Conservation (phyloP, 37 sponge, comb jelly and placozoan species). For the Bolinopsis microptera region DNA sequence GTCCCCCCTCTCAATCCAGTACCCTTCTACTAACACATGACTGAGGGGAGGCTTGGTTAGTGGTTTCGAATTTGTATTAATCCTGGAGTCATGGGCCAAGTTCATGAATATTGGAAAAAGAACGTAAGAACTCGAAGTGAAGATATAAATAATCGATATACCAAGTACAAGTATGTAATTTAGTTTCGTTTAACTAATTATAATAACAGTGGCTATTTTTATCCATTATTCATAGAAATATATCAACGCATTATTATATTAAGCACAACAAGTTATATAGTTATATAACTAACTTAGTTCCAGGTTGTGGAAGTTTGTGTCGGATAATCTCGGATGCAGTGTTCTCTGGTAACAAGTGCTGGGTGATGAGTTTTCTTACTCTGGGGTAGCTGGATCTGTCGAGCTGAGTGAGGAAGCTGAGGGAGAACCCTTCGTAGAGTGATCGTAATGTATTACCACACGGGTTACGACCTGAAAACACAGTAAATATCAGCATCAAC, state of each 20-base stretch:
- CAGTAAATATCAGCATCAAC: background rate
- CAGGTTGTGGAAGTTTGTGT: slow-evolving; percentile 65
- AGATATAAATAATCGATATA: no score
- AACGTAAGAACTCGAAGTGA: no score
- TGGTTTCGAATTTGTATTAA: slow-evolving; percentile 42
- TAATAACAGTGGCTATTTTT: no score
- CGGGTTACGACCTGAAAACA: slow-evolving; percentile 59
- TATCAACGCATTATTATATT: no score
- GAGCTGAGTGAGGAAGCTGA: slow-evolving; percentile 74
- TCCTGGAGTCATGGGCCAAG: no score
- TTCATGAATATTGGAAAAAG: no score
- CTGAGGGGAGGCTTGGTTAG: slow-evolving; percentile 19
- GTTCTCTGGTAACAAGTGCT: slow-evolving; percentile 26
- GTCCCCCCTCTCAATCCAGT: slow-evolving; percentile 78
- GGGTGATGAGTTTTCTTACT: slow-evolving; percentile 31
- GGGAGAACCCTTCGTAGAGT: slow-evolving; percentile 82
- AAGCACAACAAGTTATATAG: no score
- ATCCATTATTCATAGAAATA: no score
- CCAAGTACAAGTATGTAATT: no score
- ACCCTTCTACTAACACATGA: slow-evolving; percentile 77
- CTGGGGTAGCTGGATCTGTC: slow-evolving; percentile 65
- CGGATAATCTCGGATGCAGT: background rate
- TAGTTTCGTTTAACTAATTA: no score
- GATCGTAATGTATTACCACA: slow-evolving; percentile 73
- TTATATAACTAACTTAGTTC: no score